These are phyloP conservation scores for Hycleus phaleratus DNA, from an alignment of 1,140 invertebrate species.

Conservation along the genomic window DNA sequence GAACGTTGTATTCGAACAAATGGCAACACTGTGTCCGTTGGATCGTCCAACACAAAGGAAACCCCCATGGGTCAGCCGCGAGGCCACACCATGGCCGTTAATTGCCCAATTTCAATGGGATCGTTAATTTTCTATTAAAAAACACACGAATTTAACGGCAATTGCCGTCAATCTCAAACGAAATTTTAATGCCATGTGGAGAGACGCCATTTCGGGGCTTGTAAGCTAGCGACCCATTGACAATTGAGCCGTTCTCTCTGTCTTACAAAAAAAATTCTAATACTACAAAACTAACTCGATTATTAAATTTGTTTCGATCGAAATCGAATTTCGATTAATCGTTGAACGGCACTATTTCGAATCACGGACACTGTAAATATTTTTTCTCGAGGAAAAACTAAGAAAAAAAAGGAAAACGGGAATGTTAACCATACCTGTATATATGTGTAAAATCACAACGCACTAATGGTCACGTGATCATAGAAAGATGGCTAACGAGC, in stretches of 20 bases:
- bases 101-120: no score
- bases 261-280: background rate
- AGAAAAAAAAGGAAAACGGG: slow-evolving; percentile 4
- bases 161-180: slow-evolving; percentile 4
- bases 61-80: background rate
- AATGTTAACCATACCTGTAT: slow-evolving; percentile 24
- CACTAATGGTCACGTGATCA: slow-evolving; percentile 24
- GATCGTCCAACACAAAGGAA: slow-evolving; percentile 12
- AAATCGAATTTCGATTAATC: background rate
- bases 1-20: background rate
- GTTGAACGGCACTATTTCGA: no score
- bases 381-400: no score
- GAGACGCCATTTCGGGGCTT: slow-evolving; percentile 39
- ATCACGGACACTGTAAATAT: no score
- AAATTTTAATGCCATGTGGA: slow-evolving; percentile 36
- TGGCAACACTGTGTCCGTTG: slow-evolving; percentile 19
- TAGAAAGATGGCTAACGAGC: slow-evolving; percentile 4
- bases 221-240: slow-evolving; percentile 23
- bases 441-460: slow-evolving; percentile 25
- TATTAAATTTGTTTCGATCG: background rate
- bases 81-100: background rate
- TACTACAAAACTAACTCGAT: background rate
- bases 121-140: no score
- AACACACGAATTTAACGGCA: background rate
- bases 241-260: slow-evolving; percentile 1